Evolutionary conservation across 2,797 vertebrate genomes (phyloP), one percentile per base, ranked within the genome.

Genomic region (Tachyglossus aculeatus): DNA sequence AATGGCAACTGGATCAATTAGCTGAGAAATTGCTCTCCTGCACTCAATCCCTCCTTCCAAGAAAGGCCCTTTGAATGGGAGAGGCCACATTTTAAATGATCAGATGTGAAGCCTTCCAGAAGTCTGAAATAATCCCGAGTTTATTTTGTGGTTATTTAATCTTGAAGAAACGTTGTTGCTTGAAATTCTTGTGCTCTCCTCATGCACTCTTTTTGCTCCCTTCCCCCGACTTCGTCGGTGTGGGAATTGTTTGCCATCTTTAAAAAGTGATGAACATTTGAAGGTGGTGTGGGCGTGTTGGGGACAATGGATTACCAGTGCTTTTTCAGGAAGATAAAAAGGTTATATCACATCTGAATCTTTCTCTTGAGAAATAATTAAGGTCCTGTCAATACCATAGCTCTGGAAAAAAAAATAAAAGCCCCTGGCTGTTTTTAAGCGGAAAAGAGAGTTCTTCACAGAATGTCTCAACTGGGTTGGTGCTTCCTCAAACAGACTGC

Each of bases 331-430:
- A 73, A 62, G 33, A 71, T 73, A 27, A 29, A 66, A 66, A 43
- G 75, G 51, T 77, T 73, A 73, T 48, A 16, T 31, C 71, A 63
- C 41, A 60, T 83, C 73, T 83, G 73, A 85, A 77, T 75, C 72
- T 82, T 71, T 79, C 63, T 63, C 44, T 74, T 69, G 77, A 65
- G 61, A 58, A 72, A 66, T 71, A 67, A 76, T 78, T 75, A 73
- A 76, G 64, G 67, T n/a, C 14, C 37, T 12, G 4, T 47, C 1
- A 15, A 47, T 47, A 18, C 14, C 24, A 18, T 4, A 47, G 7
- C 11, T 15, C 27, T 67, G 73, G 56, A 51, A 79, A 80, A 65
- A 65, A 40, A 50, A 50, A 44, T 81, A 53, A 57, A 74, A 78
- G 18, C n/a, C 21, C 33, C 24, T 75, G 66, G 13, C 37, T 68